A percentile compares a stretch with the other conserved stretches of the same genome.
Evolutionary conservation across 1,140 invertebrate genomes (phyloP).

Genomic region (Gryon sp.): DNA sequence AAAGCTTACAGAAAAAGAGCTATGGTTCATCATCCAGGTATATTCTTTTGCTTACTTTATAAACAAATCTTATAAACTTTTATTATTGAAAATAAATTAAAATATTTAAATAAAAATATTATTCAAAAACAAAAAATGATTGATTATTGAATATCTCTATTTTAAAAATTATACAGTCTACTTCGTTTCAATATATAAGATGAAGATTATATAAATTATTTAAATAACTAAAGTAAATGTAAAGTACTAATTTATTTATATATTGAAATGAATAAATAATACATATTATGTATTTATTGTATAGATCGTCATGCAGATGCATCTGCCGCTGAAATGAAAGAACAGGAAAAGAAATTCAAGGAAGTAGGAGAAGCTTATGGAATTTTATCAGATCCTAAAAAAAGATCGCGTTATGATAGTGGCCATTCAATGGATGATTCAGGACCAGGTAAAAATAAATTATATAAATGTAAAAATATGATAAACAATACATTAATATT

Average conservation of each 20-base stretch:
- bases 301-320: conserved; percentile 94
- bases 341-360: conserved; percentile 97
- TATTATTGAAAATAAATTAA: too few relatives aligned
- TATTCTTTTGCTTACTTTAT: too few relatives aligned
- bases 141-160: too few relatives aligned
- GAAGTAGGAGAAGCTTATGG: conserved; percentile 98
- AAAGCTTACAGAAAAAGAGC: conserved; percentile 97
- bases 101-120: too few relatives aligned
- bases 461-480: background rate
- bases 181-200: too few relatives aligned
- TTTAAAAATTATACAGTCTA: too few relatives aligned
- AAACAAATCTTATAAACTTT: too few relatives aligned
- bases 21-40: conserved; percentile 90
- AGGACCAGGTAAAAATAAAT: conserved; percentile 73
- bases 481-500: background rate
- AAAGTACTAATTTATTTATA: too few relatives aligned
- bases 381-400: conserved; percentile 95
- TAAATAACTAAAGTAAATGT: too few relatives aligned
- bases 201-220: too few relatives aligned
- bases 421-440: conserved; percentile 93
- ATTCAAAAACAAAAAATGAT: too few relatives aligned
- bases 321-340: conserved; percentile 88
- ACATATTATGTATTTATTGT: conserved; percentile 2
- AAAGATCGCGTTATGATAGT: conserved; percentile 94
- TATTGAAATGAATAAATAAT: too few relatives aligned